phyloP scores from a whole-genome alignment of 2,888 invertebrate species.

The Mimachlamys varia region DNA sequence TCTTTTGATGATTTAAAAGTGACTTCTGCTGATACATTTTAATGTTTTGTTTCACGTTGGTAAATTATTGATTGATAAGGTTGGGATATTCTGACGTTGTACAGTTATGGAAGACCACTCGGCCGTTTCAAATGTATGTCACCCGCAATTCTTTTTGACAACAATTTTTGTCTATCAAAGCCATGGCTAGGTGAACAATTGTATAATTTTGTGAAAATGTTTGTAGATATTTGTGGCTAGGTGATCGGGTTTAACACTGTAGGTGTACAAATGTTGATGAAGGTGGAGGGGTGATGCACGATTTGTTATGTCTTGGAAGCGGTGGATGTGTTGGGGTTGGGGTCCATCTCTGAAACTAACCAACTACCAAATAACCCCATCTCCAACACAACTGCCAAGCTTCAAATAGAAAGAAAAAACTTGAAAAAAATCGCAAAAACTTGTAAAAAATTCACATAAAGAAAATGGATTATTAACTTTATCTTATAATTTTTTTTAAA shows the following conservation, averaged over 20 bases:
- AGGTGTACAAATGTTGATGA: constrained; percentile 24
- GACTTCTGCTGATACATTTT: background rate
- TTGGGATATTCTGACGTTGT: background rate
- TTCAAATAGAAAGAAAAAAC: constrained; percentile 39
- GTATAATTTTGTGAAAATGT: background rate
- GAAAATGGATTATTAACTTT: constrained; percentile 24
- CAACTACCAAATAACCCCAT: background rate
- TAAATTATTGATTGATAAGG: background rate
- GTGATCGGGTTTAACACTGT: background rate
- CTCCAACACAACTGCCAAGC: background rate
- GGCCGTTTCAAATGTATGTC: too few species aligned
- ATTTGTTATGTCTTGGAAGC: constrained; percentile 10
- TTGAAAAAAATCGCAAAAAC: constrained; percentile 40
- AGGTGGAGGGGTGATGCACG: constrained; percentile 22
- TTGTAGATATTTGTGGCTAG: constrained; percentile 24
- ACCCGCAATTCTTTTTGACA: background rate
- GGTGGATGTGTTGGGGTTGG: background rate
- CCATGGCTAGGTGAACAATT: background rate
- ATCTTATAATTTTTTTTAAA: constrained; percentile 16
- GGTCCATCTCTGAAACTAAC: background rate
- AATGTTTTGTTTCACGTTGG: background rate
- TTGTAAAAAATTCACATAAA: constrained; percentile 36
- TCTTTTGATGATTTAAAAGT: background rate
- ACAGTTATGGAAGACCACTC: background rate
- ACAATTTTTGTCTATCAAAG: too few species aligned